Evolutionary conservation across 2,797 vertebrate species (phyloP).

Genomic region (Trichosurus vulpecula): DNA sequence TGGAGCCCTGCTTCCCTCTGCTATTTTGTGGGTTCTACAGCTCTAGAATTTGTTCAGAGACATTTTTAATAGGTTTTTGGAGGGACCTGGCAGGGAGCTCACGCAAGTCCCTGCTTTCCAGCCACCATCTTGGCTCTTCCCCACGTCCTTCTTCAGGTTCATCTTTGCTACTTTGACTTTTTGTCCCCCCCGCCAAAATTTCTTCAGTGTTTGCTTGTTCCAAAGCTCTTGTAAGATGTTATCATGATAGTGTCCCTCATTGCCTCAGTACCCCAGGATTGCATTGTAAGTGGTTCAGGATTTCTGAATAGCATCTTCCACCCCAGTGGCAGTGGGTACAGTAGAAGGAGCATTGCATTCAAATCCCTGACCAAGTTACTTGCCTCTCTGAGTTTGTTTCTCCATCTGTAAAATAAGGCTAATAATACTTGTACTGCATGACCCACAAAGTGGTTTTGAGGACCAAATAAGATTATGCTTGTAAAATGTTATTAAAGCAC

Average conservation of each 20-base stretch:
- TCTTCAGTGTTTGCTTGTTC: neutral
- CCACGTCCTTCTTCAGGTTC: neutral
- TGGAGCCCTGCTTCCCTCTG: no score
- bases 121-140: no score
- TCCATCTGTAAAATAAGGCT: neutral
- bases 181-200: neutral
- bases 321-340: neutral
- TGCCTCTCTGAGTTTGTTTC: neutral
- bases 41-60: no score
- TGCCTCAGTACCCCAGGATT: neutral
- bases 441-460: neutral
- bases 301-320: neutral
- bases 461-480: neutral
- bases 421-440: neutral
- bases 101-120: no score
- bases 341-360: neutral
- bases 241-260: neutral
- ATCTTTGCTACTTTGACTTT: neutral
- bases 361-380: neutral
- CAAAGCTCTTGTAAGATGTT: neutral
- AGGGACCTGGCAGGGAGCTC: no score
- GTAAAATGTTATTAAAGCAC: neutral
- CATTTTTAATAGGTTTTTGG: no score
- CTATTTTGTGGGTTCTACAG: no score
- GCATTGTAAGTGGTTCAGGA: neutral